A percentile compares a stretch with the other conserved stretches of the same genome.
Conservation (phyloP, 2,113 vertebrate species). For the Crotalus tigris region DNA sequence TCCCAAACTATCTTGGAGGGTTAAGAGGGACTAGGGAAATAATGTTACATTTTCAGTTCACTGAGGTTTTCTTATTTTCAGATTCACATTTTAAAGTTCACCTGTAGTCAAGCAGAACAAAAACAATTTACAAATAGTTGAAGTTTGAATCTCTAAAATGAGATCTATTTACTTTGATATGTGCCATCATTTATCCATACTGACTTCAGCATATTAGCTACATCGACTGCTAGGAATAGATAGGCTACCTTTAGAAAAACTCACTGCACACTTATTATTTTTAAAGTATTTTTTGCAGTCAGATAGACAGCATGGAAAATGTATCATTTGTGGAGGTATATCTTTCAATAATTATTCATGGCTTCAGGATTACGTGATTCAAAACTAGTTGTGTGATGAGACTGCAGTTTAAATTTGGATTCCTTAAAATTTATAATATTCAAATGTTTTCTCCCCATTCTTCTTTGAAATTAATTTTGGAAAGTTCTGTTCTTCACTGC, state of each 20-base stretch:
- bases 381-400: not conserved
- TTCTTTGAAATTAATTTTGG: not conserved
- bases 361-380: not conserved
- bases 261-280: not conserved
- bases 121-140: slow-evolving; percentile 54
- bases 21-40: not conserved
- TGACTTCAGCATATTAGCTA: slow-evolving; percentile 1
- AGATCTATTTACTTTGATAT: slow-evolving; percentile 22
- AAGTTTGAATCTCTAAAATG: slow-evolving; percentile 47
- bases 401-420: not conserved
- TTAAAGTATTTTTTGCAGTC: not conserved
- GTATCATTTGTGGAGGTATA: not conserved
- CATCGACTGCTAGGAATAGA: slow-evolving; percentile 3
- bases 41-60: slow-evolving; percentile 46
- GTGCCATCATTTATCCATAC: slow-evolving; percentile 13
- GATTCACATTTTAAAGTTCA: slow-evolving; percentile 61
- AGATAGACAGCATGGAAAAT: not conserved
- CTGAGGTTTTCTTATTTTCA: slow-evolving; percentile 43
- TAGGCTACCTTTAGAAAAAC: not conserved
- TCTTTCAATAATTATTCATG: not conserved
- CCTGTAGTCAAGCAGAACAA: slow-evolving; percentile 55
- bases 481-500: not conserved
- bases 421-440: not conserved
- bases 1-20: slow-evolving; percentile 11
- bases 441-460: not conserved